These are phyloP conservation scores for Ara ararauna DNA, from an alignment of 2,797 vertebrate species.

Conservation along the genomic window DNA sequence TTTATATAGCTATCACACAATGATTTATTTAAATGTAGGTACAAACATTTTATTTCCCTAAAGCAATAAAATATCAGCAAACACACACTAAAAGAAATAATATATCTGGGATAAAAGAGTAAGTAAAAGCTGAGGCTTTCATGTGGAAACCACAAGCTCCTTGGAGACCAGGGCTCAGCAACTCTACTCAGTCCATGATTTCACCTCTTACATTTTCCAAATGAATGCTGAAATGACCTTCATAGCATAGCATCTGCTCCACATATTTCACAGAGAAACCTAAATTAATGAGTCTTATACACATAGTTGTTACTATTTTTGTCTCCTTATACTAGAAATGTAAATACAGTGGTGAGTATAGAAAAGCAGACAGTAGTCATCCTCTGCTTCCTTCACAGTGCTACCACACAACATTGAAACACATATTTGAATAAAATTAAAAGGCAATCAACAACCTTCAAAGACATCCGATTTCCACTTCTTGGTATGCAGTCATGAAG, in stretches of 20 bases:
- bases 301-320: neutral
- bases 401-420: neutral
- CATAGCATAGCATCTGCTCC: neutral
- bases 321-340: neutral
- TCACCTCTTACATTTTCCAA: neutral
- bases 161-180: neutral
- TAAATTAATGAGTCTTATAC: neutral
- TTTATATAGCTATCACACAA: neutral
- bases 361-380: neutral
- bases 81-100: neutral
- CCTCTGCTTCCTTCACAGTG: neutral
- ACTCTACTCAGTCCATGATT: neutral
- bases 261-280: neutral
- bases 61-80: neutral
- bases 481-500: neutral
- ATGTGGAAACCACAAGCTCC: neutral
- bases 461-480: neutral
- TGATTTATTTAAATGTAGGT: neutral
- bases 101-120: neutral
- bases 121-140: constrained; percentile 11
- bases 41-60: neutral
- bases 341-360: neutral
- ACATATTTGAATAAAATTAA: neutral
- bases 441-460: neutral
- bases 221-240: neutral